Base-by-base conservation (phyloP, 2,113 vertebrate species). In the Myanophis thanlyinensis region DNA sequence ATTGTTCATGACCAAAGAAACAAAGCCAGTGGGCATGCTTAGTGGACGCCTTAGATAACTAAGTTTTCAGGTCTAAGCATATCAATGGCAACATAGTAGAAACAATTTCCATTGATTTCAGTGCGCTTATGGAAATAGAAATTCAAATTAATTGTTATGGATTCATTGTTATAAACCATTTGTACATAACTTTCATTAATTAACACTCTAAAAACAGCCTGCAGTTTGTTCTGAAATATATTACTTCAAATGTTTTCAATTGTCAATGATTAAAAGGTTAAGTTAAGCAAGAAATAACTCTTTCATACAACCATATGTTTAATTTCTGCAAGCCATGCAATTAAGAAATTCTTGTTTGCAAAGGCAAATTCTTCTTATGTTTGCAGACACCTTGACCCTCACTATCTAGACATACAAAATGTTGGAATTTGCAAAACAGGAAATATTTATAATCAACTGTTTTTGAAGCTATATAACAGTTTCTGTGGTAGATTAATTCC, bases 361-460 rank as follows among this genome's bases (percentile, higher is more conserved):
- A 97, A 96, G 94, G 93, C 94, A 95, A 97, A 97, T 96, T 95
- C 96, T 93, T 96, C 97, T 96, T 96, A 95, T 96, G 97, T 96
- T 97, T 97, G 95, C 93, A 97, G 96, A 97, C 94, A 94, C 95
- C 91, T 90, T 97, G 96, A 98, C 96, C 97, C 46, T 91, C 92
- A 96, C 93, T 94, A 95, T 97, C 97, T 97, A 97, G 98, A 97
- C 98, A 97, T 97, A 98, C 91, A 96, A 97, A 98, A 97, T 94
- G 92, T 93, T 97, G 94, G 95, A 96, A 97, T 97, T 96, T 97
- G 95, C 97, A 95, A 91, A 97, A 96, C 95, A 97, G 97, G 96
- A 98, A 97, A 97, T 95, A 96, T 97, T 97, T 96, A 67, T 88
- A 94, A 95, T 95, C 20, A 97, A 96, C 62, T 85, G 94, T 90